Percentiles rank a stretch among this genome's conserved stretches.
Evolutionary conservation across 1,140 invertebrate genomes (phyloP).

Genomic region (Hestina assimilis): DNA sequence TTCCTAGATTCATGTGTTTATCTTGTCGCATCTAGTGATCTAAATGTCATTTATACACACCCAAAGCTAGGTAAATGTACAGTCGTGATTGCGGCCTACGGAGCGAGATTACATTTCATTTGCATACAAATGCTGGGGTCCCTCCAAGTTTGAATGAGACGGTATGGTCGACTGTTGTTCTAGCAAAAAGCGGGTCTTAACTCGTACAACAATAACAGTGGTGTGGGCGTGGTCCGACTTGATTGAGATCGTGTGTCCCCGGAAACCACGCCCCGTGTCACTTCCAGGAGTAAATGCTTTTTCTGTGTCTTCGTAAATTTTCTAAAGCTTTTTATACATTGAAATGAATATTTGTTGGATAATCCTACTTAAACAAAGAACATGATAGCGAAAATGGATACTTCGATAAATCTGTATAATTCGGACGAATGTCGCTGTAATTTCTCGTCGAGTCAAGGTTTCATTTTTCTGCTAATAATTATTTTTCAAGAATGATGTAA

Average conservation of each 20-base stretch:
- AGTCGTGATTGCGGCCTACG: constrained; percentile 48
- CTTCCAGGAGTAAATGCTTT: constrained; percentile 35
- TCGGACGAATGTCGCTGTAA: too few relatives aligned
- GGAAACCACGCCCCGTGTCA: constrained; percentile 34
- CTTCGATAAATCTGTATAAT: too few relatives aligned
- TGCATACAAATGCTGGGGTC: constrained; percentile 69
- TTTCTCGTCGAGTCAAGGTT: too few relatives aligned
- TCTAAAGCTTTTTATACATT: too few relatives aligned
- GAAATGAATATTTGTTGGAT: too few relatives aligned
- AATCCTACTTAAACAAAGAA: too few relatives aligned
- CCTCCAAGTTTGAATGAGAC: constrained; percentile 62
- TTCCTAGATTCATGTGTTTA: too few relatives aligned
- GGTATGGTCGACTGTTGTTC: constrained; percentile 54
- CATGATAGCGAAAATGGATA: too few relatives aligned
- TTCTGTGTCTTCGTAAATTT: constrained; percentile 31
- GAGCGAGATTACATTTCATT: constrained; percentile 67
- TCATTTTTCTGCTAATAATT: too few relatives aligned
- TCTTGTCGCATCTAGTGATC: not conserved
- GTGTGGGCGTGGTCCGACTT: constrained; percentile 22
- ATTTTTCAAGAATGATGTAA: too few relatives aligned
- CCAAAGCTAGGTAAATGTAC: constrained; percentile 29
- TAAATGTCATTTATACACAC: not conserved
- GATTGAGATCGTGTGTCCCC: constrained; percentile 21
- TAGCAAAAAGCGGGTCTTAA: constrained; percentile 69
- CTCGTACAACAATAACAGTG: constrained; percentile 69